A percentile compares a stretch with the other conserved stretches of the same genome.
Evolutionary conservation across 2,888 invertebrate genomes (phyloP).

Genomic region (Meliscaeva auricollis): DNA sequence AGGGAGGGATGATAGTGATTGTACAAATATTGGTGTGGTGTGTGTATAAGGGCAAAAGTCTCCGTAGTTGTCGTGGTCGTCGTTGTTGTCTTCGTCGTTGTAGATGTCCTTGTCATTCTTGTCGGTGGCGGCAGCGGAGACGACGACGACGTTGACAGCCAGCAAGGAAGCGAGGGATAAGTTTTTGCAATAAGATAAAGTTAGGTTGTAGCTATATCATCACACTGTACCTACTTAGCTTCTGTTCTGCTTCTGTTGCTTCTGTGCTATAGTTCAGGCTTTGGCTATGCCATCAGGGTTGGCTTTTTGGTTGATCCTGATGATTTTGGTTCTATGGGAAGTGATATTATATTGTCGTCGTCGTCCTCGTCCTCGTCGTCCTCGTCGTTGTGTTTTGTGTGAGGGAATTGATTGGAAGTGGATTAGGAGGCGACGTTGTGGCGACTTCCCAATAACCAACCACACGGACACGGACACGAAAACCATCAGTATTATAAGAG

Average conservation of each 20-base stretch:
- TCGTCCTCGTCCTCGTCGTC: conserved; percentile 39
- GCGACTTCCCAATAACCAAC: conserved; percentile 66
- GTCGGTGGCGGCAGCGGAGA: no score
- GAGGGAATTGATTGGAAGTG: conserved; percentile 70
- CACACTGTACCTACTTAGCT: conserved; percentile 56
- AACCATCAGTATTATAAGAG: no score
- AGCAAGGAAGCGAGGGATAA: conserved; percentile 43
- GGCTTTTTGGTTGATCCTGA: conserved; percentile 43
- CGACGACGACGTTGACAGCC: conserved; percentile 7
- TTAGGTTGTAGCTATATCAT: conserved; percentile 51
- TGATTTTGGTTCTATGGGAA: conserved; percentile 12
- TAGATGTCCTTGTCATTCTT: conserved; percentile 39
- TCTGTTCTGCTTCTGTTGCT: conserved; percentile 55
- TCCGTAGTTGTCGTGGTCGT: conserved; percentile 22
- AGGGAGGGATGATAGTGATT: conserved; percentile 9
- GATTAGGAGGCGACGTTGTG: conserved; percentile 69
- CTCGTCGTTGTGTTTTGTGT: conserved; percentile 3
- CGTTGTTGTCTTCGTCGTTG: conserved; percentile 20
- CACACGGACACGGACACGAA: conserved; percentile 21
- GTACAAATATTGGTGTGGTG: conserved; percentile 46
- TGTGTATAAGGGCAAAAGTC: conserved; percentile 43
- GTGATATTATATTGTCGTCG: conserved; percentile 55
- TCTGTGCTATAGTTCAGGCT: conserved; percentile 15
- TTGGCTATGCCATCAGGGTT: neutral
- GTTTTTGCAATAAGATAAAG: conserved; percentile 67